phyloP scores from a whole-genome alignment of 2,888 invertebrate genomes.

The Peribatodes rhomboidaria region DNA sequence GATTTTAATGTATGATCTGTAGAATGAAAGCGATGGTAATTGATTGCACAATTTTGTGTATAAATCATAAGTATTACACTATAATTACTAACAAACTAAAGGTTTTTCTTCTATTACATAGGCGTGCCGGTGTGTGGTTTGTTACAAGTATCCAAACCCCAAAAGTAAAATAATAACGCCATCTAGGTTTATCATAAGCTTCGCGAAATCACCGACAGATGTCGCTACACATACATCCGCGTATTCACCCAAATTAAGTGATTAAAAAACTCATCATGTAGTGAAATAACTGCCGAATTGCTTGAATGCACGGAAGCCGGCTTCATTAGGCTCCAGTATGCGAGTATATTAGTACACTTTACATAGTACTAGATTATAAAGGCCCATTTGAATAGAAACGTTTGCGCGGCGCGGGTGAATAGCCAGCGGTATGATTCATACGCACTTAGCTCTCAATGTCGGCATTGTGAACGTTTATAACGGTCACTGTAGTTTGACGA shows the following conservation, averaged over 20 bases:
- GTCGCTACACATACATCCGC: conserved; percentile 30
- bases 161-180: conserved; percentile 26
- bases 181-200: conserved; percentile 28
- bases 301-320: conserved; percentile 48
- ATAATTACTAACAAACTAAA: too few relatives aligned
- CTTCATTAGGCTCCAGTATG: conserved; percentile 38
- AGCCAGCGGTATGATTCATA: conserved; percentile 43
- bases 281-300: conserved; percentile 27
- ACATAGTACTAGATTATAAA: not conserved
- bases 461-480: conserved; percentile 39
- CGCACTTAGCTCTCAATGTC: conserved; percentile 38
- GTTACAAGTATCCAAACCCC: not conserved
- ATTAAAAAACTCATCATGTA: conserved; percentile 27
- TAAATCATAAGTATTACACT: too few relatives aligned
- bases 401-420: conserved; percentile 36
- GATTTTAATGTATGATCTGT: too few relatives aligned
- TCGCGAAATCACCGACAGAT: conserved; percentile 33
- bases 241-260: conserved; percentile 21
- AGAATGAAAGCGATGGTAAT: too few relatives aligned
- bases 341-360: conserved; percentile 13
- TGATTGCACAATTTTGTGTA: too few relatives aligned
- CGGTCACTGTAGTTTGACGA: conserved; percentile 29
- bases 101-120: too few relatives aligned
- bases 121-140: too few relatives aligned
- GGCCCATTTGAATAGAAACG: conserved; percentile 21